Base-by-base conservation (phyloP, 1,140 invertebrate genomes). In the Tribolium madens region DNA sequence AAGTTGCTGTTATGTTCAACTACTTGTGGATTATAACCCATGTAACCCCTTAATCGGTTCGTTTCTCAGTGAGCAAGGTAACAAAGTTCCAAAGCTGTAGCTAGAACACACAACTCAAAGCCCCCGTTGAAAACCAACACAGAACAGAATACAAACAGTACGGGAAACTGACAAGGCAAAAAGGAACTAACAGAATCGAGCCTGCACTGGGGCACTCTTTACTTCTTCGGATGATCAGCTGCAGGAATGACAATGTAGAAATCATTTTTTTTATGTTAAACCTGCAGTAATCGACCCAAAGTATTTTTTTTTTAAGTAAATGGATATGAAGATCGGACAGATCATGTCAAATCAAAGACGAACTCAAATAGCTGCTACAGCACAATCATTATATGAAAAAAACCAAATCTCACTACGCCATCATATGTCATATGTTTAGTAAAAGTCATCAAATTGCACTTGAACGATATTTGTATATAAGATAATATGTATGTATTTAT, bases 361-460 rank as follows among this genome's bases (percentile, higher is more conserved):
- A 83, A 81, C 76, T 78, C 76, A 80, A 75, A 79, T 81, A 82
- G 81, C 78, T 80, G 79, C 81, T 83, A 83, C 82, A 81, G 82
- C 82, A 83, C 81, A 83, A 83, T 81, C 82, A 83, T 82, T 83
- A 81, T 80, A 79, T 81, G 80, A 76, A 78, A 81, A 79, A 78
- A 76, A 70, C 50, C 73, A 75, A 75, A 79, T 83, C 78, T 79
- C 78, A 79, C 79, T 83, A 83, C 82, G 82, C 81, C 82, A 83
- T 83, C 83, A 83, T 83, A 80, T 83, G 79, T 82, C 80, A 83
- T 79, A 78, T 83, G 73, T 83, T 83, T 80, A 81, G 79, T 81
- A 79, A 76, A 82, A 79, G 81, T 83, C 80, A 83, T 83, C 82
- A 81, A 73, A 82, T 83, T 83, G 82, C 82, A 83, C 81, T 75